Base-by-base conservation (phyloP, 2,797 vertebrate species). In the Pangasius larnaudii region DNA sequence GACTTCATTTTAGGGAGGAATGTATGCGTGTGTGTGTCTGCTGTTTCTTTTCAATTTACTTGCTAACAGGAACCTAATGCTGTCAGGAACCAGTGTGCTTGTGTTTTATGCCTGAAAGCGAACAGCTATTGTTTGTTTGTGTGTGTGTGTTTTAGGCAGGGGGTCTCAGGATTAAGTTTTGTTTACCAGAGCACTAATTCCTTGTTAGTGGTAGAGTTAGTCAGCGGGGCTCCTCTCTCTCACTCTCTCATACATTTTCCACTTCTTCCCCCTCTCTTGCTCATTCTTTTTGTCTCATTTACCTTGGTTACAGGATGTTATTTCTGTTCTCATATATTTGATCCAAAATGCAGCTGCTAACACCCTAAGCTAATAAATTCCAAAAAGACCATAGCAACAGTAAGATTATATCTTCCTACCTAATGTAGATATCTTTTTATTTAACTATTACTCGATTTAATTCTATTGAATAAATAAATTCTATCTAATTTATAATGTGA, bases 131-230 rank as follows among this genome's bases (percentile, higher is more conserved):
- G 13, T 82, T 13, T 46, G 39, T 33, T 27, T 80, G 49, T 30
- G 46, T 75, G 72, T 46, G 72, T 49, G 42, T 49, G 72, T 16
- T 63, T 69, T 85, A 79, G 80, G 80, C 74, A 46, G 67, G 74
- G 71, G 87, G 85, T 80, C 49, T 86, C 30, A 30, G 39, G 63
- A 86, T 80, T 79, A 27, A 63, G 75, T 39, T 80, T 86, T 86
- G 85, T 79, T 86, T 86, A 53, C 19, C 75, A 19, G 75, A 22
- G 85, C 49, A 14, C 61, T 86, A 86, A 86, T 86, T 69, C 59
- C 75, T 86, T 69, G 75, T 80, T 80, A 86, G 49, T 7, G 19
- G 30, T 56, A 65, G 3, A 33, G 24, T 56, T 22, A 86, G 61
- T 36, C 74, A 67, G 85, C 42, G 13, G 42, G 61, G 61, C 30